Evolutionary conservation across 2,888 invertebrate species (phyloP).

Genomic region (Caenorhabditis sp.): DNA sequence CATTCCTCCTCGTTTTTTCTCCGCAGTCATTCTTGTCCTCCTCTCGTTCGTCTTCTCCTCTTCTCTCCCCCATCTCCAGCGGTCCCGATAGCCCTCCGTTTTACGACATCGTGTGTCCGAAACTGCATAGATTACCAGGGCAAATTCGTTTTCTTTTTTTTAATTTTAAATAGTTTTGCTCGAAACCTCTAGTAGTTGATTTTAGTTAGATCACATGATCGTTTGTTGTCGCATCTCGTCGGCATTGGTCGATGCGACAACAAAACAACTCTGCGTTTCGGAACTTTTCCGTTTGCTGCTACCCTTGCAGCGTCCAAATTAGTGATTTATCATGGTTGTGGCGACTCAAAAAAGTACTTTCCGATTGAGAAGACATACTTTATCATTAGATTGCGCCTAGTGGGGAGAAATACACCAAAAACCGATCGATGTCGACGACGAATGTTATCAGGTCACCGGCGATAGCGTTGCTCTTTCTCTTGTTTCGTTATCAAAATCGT

Average conservation of each 20-base stretch:
- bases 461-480: constrained; percentile 51
- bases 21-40: constrained; percentile 22
- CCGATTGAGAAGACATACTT: not conserved
- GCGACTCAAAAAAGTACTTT: not conserved
- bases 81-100: not conserved
- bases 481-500: constrained; percentile 21
- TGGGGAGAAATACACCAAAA: constrained; percentile 21
- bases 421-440: constrained; percentile 46
- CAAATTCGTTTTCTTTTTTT: constrained; percentile 3
- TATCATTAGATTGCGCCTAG: constrained; percentile 1
- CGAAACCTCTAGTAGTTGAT: constrained; percentile 1
- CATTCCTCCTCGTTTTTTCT: constrained; percentile 4
- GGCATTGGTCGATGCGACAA: not conserved
- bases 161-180: not conserved
- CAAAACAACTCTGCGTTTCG: not conserved
- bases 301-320: not conserved
- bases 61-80: constrained; percentile 14
- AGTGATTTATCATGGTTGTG: not conserved
- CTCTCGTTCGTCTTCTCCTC: not conserved
- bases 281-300: not conserved
- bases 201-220: constrained; percentile 20
- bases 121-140: not conserved
- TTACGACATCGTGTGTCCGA: not conserved
- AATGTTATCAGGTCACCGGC: constrained; percentile 53
- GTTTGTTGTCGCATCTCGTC: constrained; percentile 23